A percentile compares a stretch with the other conserved stretches of the same genome.
Evolutionary conservation across 2,113 vertebrate genomes (phyloP).

Genomic region (Micronycteris hirsuta): DNA sequence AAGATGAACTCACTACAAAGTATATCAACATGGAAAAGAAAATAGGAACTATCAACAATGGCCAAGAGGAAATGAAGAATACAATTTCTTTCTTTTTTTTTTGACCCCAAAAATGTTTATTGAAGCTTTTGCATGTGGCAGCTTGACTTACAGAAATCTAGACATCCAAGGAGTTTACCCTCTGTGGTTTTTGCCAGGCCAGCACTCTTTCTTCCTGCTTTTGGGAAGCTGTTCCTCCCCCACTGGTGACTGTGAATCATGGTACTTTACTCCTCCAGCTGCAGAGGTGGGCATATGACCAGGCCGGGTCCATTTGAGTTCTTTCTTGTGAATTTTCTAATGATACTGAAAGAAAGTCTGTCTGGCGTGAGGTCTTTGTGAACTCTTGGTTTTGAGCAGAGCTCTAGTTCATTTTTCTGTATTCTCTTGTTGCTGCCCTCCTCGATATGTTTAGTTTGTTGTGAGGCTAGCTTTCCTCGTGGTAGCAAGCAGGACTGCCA

Average conservation of each 20-base stretch:
- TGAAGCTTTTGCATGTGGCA: neutral
- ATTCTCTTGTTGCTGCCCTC: neutral
- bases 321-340: neutral
- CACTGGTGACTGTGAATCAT: neutral
- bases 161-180: neutral
- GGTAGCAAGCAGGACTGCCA: neutral
- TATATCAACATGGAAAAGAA: too few species aligned
- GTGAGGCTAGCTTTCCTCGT: neutral
- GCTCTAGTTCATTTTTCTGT: neutral
- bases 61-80: too few species aligned
- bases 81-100: too few species aligned
- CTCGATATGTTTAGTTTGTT: neutral
- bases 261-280: neutral
- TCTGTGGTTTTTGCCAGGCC: neutral
- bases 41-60: too few species aligned
- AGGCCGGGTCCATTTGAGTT: neutral
- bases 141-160: neutral
- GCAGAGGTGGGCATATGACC: neutral
- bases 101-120: neutral
- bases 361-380: neutral
- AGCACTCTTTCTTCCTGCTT: neutral
- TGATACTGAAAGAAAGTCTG: neutral
- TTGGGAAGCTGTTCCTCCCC: neutral
- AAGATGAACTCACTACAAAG: too few species aligned
- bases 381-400: constrained; percentile 12